Conservation (phyloP, 2,113 vertebrate genomes). For the Etia nguti region DNA sequence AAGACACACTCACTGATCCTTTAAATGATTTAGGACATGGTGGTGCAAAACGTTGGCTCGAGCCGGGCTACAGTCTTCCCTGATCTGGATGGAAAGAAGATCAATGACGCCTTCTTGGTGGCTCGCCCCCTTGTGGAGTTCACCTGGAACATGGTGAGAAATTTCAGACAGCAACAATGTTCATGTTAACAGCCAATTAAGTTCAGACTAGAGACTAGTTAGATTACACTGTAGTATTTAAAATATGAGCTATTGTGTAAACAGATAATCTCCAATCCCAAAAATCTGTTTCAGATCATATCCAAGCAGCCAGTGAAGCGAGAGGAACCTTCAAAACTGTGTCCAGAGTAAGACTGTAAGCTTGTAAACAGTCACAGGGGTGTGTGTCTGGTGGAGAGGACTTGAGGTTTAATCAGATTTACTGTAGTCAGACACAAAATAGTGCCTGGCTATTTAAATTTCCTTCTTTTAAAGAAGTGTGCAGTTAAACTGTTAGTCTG, state of each 20-base stretch:
- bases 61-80: slow-evolving; percentile 73
- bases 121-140: slow-evolving; percentile 77
- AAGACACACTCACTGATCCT: background rate
- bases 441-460: background rate
- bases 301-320: slow-evolving; percentile 74
- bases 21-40: slow-evolving; percentile 64
- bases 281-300: slow-evolving; percentile 79
- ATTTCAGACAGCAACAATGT: background rate
- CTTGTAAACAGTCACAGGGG: slow-evolving; percentile 27
- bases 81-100: slow-evolving; percentile 76
- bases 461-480: background rate
- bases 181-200: background rate
- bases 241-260: background rate
- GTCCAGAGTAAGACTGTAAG: slow-evolving; percentile 70
- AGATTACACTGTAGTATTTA: background rate
- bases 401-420: slow-evolving; percentile 6
- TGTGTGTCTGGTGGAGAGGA: slow-evolving; percentile 23
- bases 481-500: background rate
- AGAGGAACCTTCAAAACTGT: slow-evolving; percentile 75
- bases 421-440: background rate
- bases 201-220: background rate
- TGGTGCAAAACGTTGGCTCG: slow-evolving; percentile 75
- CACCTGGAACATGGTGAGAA: slow-evolving; percentile 73
- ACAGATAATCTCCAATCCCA: slow-evolving; percentile 76
- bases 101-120: slow-evolving; percentile 71